Base-by-base conservation (phyloP, 2,113 vertebrate species). In the Pandion haliaetus region DNA sequence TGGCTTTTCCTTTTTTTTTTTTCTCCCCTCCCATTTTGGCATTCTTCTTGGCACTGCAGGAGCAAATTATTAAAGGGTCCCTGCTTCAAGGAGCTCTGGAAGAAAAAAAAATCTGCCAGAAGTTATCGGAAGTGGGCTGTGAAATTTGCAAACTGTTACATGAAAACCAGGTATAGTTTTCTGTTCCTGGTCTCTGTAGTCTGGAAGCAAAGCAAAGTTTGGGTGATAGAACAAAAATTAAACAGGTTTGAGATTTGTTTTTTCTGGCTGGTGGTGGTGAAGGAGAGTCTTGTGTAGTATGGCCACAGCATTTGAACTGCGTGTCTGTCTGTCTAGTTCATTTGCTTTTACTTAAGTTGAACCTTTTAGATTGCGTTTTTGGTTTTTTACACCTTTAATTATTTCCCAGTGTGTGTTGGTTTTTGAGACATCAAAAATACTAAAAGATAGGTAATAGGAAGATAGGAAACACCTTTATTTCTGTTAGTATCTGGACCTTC, bases 61-160 rank as follows among this genome's bases (percentile, higher is more conserved):
- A 93, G 73, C 70, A 85, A 89, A 91, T 93, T 91, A 85, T 69
- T 91, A 63, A 95, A 89, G 61, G 52, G 47, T 87, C 66, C 62
- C 49, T 85, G 66, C 73, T 85, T 63, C 71, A 80, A 72, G 82
- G 66, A 90, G 49, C 40, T 76, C 42, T 47, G 49, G 26, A 61
- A 79, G 50, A 74, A 79, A 14, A 57, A 20, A 36, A 5, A 29
- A 14, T 42, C 70, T 88, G 49, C 83, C 86, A 76, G 54, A 86
- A 95, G 52, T 91, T 82, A 62, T 67, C 81, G 93, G 88, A 95
- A 95, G 57, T 74, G 69, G 40, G 34, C 67, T 94, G 67, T 80
- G 40, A 92, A 62, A 80, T 83, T 88, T 47, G 49, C 42, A 69
- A 28, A 83, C 50, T n/a, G 29, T 52, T 79, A 52, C 1, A 14